Evolutionary conservation across 1,140 invertebrate species (phyloP).

Genomic region (Pectinophora gossypiella): DNA sequence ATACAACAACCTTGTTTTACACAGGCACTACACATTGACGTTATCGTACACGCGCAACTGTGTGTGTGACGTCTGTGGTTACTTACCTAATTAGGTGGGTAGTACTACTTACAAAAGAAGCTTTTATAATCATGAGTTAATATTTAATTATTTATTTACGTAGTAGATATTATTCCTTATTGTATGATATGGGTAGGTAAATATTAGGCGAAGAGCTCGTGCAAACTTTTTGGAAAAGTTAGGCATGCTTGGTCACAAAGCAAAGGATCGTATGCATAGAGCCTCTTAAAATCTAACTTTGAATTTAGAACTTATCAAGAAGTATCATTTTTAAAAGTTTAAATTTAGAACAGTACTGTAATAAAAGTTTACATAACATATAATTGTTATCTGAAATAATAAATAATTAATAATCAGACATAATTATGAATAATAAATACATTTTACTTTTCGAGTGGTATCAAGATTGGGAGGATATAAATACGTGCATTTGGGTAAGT

Average conservation of each 20-base stretch:
- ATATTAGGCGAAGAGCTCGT: neutral
- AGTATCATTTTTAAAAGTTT: neutral
- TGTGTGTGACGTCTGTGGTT: too few species aligned
- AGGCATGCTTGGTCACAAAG: too few species aligned
- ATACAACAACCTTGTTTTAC: too few species aligned
- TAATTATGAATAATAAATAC: slow-evolving; percentile 35
- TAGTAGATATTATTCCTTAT: neutral
- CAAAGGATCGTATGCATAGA: neutral
- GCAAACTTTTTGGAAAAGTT: neutral
- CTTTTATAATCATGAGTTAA: too few species aligned
- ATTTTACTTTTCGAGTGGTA: slow-evolving; percentile 51
- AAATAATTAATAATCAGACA: neutral
- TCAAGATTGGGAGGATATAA: slow-evolving; percentile 56
- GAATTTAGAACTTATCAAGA: too few species aligned
- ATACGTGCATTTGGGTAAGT: slow-evolving; percentile 63
- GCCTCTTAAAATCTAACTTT: too few species aligned
- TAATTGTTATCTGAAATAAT: too few species aligned
- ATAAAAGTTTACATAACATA: neutral
- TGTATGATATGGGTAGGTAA: neutral
- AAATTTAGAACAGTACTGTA: neutral
- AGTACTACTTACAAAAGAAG: too few species aligned
- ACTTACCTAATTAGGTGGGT: too few species aligned
- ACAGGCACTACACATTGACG: too few species aligned
- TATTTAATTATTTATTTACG: too few species aligned
- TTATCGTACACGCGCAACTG: too few species aligned